Conservation (phyloP, 1,140 invertebrate species). For the Carposina sasakii region DNA sequence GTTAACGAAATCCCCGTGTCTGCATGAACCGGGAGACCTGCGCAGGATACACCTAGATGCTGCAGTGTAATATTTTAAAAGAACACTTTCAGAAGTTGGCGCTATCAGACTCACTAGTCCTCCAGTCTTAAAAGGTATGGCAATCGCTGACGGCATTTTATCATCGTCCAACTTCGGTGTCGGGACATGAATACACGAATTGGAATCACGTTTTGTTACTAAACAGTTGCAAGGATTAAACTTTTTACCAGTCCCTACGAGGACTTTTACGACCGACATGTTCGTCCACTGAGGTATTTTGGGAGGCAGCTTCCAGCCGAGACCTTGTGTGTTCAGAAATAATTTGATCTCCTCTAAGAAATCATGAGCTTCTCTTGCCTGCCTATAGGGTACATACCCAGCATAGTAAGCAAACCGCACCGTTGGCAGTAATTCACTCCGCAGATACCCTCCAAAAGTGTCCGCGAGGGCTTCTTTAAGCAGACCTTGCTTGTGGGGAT, state of each 20-base stretch:
- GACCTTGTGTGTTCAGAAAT: slow-evolving; percentile 73
- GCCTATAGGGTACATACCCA: slow-evolving; percentile 73
- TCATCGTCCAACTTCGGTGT: slow-evolving; percentile 43
- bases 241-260: slow-evolving; percentile 39
- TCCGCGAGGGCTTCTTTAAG: slow-evolving; percentile 73
- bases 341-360: slow-evolving; percentile 72
- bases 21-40: slow-evolving; percentile 65
- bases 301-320: slow-evolving; percentile 71
- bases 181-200: slow-evolving; percentile 54
- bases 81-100: slow-evolving; percentile 68
- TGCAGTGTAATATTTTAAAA: slow-evolving; percentile 74
- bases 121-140: slow-evolving; percentile 62
- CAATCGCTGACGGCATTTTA: slow-evolving; percentile 58
- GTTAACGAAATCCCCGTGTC: slow-evolving; percentile 60
- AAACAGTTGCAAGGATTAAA: slow-evolving; percentile 43
- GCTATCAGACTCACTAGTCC: slow-evolving; percentile 71
- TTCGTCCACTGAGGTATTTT: slow-evolving; percentile 39
- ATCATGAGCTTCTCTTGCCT: slow-evolving; percentile 69
- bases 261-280: slow-evolving; percentile 46
- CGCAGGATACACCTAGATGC: slow-evolving; percentile 56
- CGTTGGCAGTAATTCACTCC: slow-evolving; percentile 71
- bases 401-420: slow-evolving; percentile 75
- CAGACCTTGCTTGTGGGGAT: slow-evolving; percentile 60
- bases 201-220: slow-evolving; percentile 44
- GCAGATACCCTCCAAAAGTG: slow-evolving; percentile 70